Conservation (phyloP, 2,113 vertebrate genomes). For the Diphyllodes magnificus region DNA sequence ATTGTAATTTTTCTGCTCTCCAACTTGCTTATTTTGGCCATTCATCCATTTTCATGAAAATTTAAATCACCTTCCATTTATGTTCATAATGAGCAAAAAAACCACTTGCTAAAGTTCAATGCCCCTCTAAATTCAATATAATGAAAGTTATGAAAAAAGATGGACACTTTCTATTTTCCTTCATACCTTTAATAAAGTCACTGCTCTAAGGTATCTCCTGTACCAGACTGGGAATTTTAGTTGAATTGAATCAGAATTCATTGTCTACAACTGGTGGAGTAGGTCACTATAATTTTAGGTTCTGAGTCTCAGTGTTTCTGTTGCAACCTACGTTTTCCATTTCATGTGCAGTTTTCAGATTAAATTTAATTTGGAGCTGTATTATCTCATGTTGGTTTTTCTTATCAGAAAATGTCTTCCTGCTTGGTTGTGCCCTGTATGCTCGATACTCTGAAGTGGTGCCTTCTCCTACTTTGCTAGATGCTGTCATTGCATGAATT, state of each 20-base stretch:
- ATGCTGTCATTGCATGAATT: not conserved
- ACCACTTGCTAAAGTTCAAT: not conserved
- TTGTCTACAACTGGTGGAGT: not conserved
- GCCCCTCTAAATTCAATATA: not conserved
- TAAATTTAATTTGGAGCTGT: not conserved
- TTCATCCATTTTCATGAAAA: not conserved
- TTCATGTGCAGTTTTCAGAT: not conserved
- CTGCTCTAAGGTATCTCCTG: not conserved
- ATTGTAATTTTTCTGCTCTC: not conserved
- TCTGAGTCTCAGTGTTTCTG: not conserved
- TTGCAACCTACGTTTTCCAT: not conserved
- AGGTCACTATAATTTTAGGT: not conserved
- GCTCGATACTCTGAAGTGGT: not conserved
- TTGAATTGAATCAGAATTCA: not conserved
- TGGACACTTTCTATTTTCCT: not conserved
- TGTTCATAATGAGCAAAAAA: not conserved
- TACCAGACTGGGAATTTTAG: not conserved
- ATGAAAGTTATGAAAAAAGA: not conserved
- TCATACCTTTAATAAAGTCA: not conserved
- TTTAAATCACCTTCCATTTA: not conserved
- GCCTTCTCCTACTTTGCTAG: not conserved
- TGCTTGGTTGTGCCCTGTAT: not conserved
- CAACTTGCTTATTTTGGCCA: not conserved
- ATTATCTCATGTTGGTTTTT: not conserved
- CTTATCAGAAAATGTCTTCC: not conserved